Evolutionary conservation across 2,113 vertebrate species (phyloP), one percentile per base, ranked within the genome.

Genomic region (Maccullochella peelii): DNA sequence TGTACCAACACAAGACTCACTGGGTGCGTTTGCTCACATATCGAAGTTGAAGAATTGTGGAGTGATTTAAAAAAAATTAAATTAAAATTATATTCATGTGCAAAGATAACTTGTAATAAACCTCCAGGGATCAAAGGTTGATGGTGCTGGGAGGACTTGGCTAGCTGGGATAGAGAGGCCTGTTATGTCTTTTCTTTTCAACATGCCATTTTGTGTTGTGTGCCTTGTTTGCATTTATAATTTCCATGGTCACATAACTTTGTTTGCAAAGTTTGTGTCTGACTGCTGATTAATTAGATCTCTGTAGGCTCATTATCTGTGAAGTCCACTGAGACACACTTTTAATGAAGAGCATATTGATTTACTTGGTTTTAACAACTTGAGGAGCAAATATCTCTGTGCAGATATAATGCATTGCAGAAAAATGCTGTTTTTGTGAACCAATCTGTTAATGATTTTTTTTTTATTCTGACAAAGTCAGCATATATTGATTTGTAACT

Each of bases 221-320:
- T 65, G 44, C 9, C 27, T 66, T 75, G 15, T 63, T 68, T 58
- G 49, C 16, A 76, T 50, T n/a, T 67, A 38, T 25, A 27, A 2
- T 21, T 52, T 55, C 12, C n/a, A 55, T 50, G 18, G 54, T 76
- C 58, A 14, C 18, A 30, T 55, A 9, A 18, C 30, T 62, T 55
- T 68, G 18, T 54, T 78, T 20, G 47, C 49, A 63, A 70, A 68
- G 68, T 67, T 36, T 67, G 61, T 15, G n/a, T 73, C 40, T 68
- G 58, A 33, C 23, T 57, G 62, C 25, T 33, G 61, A 74, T 47
- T 82, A 71, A 68, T 84, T 57, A 25, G 33, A 58, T 85, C 65
- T 82, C 82, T 55, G 54, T 15, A 12, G 79, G 54, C 83, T 82
- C 59, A 66, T 76, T 70, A 82, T 85, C 42, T 57, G 75, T 27